Evolutionary conservation across 2,113 vertebrate species (phyloP).

Genomic region (Hystrix brachyura): DNA sequence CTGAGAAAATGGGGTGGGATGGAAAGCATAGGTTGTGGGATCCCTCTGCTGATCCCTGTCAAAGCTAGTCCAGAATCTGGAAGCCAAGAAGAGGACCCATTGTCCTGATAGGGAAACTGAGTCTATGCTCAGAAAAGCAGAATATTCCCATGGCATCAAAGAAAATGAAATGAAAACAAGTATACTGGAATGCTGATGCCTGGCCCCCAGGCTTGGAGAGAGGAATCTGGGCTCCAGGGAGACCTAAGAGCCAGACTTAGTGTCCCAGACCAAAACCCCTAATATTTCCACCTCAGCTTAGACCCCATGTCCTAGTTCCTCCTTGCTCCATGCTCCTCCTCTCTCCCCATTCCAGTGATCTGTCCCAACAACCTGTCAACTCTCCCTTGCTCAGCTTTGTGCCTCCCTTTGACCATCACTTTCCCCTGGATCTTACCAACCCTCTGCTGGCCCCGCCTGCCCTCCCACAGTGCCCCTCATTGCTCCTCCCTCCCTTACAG

Average conservation of each 20-base stretch:
- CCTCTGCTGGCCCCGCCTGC: not conserved
- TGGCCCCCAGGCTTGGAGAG: not conserved
- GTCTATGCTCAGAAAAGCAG: slow-evolving; percentile 1
- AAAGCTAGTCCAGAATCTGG: not conserved
- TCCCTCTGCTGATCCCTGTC: not conserved
- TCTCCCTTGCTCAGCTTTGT: not conserved
- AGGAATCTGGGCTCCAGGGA: not conserved
- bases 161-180: not conserved
- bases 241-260: not conserved
- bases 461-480: not conserved
- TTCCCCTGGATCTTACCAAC: not conserved
- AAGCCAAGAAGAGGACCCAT: not conserved
- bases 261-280: not conserved
- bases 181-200: not conserved
- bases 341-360: not conserved
- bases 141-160: not conserved
- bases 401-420: not conserved
- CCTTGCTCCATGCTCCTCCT: not conserved
- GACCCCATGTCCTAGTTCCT: not conserved
- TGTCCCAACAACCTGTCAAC: not conserved
- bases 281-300: not conserved
- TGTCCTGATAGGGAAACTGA: slow-evolving; percentile 48
- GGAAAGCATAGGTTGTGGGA: not conserved
- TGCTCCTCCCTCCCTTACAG: not conserved
- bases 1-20: slow-evolving; percentile 39